phyloP scores from a whole-genome alignment of 2,113 vertebrate genomes.

The Grammomys dolichurus region DNA sequence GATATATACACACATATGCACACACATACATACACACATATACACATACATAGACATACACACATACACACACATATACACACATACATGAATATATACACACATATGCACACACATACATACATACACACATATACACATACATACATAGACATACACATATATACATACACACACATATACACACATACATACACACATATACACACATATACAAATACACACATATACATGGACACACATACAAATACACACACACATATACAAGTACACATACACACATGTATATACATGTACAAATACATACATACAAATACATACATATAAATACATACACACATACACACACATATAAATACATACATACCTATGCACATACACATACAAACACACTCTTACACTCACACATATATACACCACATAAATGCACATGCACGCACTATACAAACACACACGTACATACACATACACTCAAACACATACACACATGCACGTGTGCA shows the following conservation, averaged over 20 bases:
- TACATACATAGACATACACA: not conserved
- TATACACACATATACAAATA: not conserved
- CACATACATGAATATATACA: not conserved
- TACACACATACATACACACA: not conserved
- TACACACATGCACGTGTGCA: too few relatives aligned
- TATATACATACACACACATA: not conserved
- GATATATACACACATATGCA: not conserved
- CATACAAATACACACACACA: rapidly evolving
- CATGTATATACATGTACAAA: not conserved
- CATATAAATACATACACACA: rapidly evolving
- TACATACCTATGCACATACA: not conserved
- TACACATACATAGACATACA: too few relatives aligned
- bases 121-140: not conserved
- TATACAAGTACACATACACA: not conserved
- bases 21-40: not conserved
- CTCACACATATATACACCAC: not conserved
- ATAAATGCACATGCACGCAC: too few relatives aligned
- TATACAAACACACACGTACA: not conserved
- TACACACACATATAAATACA: not conserved
- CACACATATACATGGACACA: not conserved
- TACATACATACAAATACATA: not conserved
- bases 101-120: not conserved
- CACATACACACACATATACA: rapidly evolving
- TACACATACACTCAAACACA: not conserved
- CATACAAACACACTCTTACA: not conserved